Conservation (phyloP, 2,113 vertebrate genomes). For the Zootoca vivipara region DNA sequence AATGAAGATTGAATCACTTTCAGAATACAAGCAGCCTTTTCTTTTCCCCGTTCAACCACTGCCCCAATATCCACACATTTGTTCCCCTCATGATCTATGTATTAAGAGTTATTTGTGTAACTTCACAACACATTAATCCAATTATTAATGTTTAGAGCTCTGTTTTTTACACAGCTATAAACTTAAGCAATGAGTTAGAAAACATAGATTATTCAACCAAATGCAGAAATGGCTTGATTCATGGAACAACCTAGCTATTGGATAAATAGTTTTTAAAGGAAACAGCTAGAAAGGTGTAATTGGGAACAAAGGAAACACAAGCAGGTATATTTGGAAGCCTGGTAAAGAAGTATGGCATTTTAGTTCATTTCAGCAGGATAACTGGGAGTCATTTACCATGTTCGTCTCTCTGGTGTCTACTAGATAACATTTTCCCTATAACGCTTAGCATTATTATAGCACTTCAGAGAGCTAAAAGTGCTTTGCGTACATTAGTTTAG, state of each 20-base stretch:
- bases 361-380: not conserved
- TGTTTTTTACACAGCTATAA: not conserved
- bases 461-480: not conserved
- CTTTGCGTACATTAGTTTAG: not conserved
- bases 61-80: not conserved
- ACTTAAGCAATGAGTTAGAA: conserved; percentile 1
- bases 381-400: not conserved
- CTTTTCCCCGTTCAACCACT: not conserved
- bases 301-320: not conserved
- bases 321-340: not conserved
- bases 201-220: not conserved
- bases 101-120: conserved; percentile 8
- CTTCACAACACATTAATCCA: conserved; percentile 25
- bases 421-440: not conserved
- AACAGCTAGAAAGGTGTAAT: not conserved
- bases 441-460: not conserved
- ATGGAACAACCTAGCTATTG: not conserved
- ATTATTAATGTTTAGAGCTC: not conserved
- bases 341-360: not conserved
- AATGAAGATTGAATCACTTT: not conserved
- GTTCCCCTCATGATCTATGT: not conserved
- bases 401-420: not conserved
- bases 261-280: not conserved
- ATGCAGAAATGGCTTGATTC: not conserved
- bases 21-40: conserved; percentile 10